phyloP scores from a whole-genome alignment of 2,797 vertebrate genomes.

The Eulemur mongoz region DNA sequence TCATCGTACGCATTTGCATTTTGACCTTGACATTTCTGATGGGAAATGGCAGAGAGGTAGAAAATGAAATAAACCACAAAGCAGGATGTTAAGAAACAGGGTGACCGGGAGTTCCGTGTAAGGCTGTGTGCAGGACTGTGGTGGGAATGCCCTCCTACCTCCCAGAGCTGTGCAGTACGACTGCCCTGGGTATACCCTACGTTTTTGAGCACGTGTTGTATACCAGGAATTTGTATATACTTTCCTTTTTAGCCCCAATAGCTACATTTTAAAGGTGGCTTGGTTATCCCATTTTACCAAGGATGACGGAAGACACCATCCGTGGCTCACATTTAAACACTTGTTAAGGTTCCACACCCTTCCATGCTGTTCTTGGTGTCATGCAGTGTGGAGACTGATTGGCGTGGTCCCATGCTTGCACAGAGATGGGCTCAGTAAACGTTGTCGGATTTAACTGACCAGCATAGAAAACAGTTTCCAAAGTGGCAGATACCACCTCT shows the following conservation, averaged over 20 bases:
- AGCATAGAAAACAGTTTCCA: not conserved
- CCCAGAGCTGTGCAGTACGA: not conserved
- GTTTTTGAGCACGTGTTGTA: not conserved
- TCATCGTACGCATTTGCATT: not conserved
- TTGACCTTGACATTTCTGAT: conserved; percentile 4
- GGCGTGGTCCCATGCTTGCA: rapidly evolving
- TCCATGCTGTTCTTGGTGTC: rapidly evolving
- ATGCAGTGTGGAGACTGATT: rapidly evolving
- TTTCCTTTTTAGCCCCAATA: not conserved
- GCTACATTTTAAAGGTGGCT: not conserved
- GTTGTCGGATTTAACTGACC: not conserved
- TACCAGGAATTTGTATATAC: not conserved
- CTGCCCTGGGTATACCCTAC: not conserved
- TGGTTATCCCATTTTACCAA: not conserved
- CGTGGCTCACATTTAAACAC: not conserved
- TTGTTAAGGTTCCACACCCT: not conserved
- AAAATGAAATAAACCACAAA: not conserved
- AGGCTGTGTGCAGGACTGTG: not conserved
- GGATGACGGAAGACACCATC: not conserved
- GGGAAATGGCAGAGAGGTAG: not conserved
- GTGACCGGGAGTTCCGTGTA: not conserved
- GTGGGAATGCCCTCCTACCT: not conserved
- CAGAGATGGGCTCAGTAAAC: not conserved
- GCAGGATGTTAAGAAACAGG: not conserved
- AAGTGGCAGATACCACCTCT: not conserved